Evolutionary conservation across 1,140 invertebrate species (phyloP), one percentile per base, ranked within the genome.

Genomic region (Euwallacea similis): DNA sequence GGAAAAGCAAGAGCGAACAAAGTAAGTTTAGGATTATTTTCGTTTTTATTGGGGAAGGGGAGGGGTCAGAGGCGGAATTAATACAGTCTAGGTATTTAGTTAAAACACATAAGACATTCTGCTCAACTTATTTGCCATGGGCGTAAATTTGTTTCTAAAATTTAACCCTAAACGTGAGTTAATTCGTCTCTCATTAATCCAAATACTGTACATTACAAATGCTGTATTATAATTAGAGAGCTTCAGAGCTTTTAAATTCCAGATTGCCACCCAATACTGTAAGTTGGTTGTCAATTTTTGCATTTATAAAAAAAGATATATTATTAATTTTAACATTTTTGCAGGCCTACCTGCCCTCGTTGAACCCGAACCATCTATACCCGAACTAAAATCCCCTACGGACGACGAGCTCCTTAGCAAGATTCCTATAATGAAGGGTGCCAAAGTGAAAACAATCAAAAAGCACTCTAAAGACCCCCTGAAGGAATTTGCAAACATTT

Each of bases 401-500:
- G 76, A 79, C 6, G 68, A 73, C 21, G 78, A 79, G 33, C 63
- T 80, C n/a, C 62, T 80, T 42, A 80, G 78, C 55, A 79, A 78
- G 70, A 82, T 82, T 55, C 81, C 81, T 0, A 71, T 81, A 41
- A 69, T 67, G 41, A 79, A 76, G 33, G 72, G 71, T 16, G 75
- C 75, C 59, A 82, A 82, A 78, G 78, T 81, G 6, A 82, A 82
- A 77, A 82, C 81, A 8, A 82, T 82, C 10, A 82, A 82, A 73
- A 82, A 82, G 75, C 81, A 82, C 72, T 82, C 81, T n/a, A 82
- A 82, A 72, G 79, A 81, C 71, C 79, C 80, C 8, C 66, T 81
- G 7, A 81, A 82, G 72, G 81, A 81, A 59, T 81, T 81, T 54
- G 80, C 80, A 11, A 81, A 77, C 64, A 68, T 81, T 59, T 76